These are phyloP conservation scores for Melinaea menophilus DNA, from an alignment of 2,888 invertebrate genomes.

Conservation along the genomic window DNA sequence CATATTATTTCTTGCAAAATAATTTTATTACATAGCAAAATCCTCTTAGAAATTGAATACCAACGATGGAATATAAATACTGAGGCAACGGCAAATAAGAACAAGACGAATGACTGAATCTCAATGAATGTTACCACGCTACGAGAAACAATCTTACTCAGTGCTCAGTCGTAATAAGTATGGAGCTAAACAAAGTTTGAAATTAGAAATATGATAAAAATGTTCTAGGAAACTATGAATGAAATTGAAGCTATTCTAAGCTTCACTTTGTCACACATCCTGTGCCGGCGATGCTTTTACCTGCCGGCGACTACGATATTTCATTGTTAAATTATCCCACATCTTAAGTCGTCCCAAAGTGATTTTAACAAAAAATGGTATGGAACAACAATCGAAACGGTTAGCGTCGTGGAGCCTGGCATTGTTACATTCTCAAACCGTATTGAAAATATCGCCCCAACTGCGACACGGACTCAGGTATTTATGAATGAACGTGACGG, in stretches of 20 bases:
- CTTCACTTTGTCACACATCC: conserved; percentile 61
- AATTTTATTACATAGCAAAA: neutral
- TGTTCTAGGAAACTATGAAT: conserved; percentile 51
- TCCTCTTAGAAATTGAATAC: neutral
- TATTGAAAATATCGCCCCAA: conserved; percentile 52
- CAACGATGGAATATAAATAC: neutral
- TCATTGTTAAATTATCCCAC: conserved; percentile 62
- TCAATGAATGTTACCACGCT: conserved; percentile 10
- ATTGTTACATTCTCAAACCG: conserved; percentile 42
- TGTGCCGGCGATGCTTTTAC: conserved; percentile 62
- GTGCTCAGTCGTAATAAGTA: conserved; percentile 3
- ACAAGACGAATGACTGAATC: conserved; percentile 16
- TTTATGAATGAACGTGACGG: conserved; percentile 77
- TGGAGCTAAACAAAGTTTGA: conserved; percentile 1
- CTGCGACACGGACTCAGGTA: conserved; percentile 59
- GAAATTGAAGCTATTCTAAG: conserved; percentile 41
- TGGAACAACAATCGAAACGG: conserved; percentile 61
- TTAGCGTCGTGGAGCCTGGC: conserved; percentile 50
- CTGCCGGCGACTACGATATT: conserved; percentile 52
- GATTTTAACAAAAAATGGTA: conserved; percentile 61
- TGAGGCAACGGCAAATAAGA: neutral
- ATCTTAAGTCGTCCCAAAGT: conserved; percentile 63
- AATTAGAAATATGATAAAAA: conserved; percentile 22
- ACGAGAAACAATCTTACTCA: conserved; percentile 10
- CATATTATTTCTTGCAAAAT: too few species aligned